phyloP scores from a whole-genome alignment of 2,113 vertebrate species.

The Megatriorchis doriae region DNA sequence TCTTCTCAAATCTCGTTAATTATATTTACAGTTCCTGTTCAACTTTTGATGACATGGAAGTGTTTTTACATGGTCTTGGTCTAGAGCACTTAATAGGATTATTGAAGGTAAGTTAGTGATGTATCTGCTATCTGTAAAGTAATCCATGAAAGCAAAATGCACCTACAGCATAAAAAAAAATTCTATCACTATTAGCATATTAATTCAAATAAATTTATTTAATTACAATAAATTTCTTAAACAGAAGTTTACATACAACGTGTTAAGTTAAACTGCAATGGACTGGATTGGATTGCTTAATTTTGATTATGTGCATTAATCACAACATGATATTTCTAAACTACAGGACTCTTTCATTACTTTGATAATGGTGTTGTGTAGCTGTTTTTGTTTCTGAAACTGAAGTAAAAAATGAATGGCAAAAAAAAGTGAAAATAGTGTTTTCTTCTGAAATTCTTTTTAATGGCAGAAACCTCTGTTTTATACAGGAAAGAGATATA shows the following conservation, averaged over 20 bases:
- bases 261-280: background rate
- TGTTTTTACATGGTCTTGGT: conserved; percentile 87
- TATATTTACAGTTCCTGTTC: conserved; percentile 74
- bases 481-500: conserved; percentile 83
- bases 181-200: background rate
- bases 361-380: background rate
- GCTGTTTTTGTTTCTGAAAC: background rate
- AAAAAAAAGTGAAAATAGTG: background rate
- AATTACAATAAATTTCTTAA: background rate
- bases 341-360: background rate
- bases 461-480: background rate
- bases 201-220: background rate
- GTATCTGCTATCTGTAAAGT: background rate
- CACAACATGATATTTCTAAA: background rate
- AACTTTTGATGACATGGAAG: conserved; percentile 78
- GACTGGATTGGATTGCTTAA: background rate
- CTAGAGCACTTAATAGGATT: conserved; percentile 80
- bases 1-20: background rate
- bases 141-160: background rate
- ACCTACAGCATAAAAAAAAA: background rate
- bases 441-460: background rate
- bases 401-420: background rate
- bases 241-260: background rate
- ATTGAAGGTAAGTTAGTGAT: conserved; percentile 71
- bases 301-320: background rate